Conservation (phyloP, 92 coral and sea anemone species). For the Ricordea florida region DNA sequence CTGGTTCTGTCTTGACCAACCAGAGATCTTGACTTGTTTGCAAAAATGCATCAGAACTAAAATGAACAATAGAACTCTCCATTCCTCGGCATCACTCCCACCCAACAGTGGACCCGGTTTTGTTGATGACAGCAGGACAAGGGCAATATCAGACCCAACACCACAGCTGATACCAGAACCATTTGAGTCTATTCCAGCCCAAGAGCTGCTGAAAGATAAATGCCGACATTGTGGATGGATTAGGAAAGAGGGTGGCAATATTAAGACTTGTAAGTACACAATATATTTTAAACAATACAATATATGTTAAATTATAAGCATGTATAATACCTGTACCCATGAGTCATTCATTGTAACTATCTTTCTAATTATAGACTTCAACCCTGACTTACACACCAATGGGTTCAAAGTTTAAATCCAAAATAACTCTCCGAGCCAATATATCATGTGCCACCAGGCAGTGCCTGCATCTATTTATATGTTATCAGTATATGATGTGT, state of each 20-base stretch:
- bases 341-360: too few relatives aligned
- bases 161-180: conserved; percentile 68
- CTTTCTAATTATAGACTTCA: too few relatives aligned
- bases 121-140: background rate
- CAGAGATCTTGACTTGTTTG: too few relatives aligned
- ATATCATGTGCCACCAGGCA: too few relatives aligned
- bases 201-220: conserved; percentile 66
- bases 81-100: background rate
- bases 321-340: too few relatives aligned
- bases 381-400: too few relatives aligned
- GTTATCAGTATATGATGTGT: too few relatives aligned
- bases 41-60: too few relatives aligned
- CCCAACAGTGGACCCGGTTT: background rate
- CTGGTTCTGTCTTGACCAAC: too few relatives aligned
- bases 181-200: conserved; percentile 84
- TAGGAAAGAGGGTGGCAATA: conserved; percentile 84
- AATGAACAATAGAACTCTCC: conserved; percentile 1
- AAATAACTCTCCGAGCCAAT: too few relatives aligned
- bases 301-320: background rate
- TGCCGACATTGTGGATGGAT: conserved; percentile 91
- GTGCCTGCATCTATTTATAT: background rate
- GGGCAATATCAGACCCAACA: conserved; percentile 10
- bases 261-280: conserved; percentile 75
- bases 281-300: background rate
- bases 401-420: too few relatives aligned